Evolutionary conservation across 2,888 invertebrate species (phyloP).

Genomic region (Cinara cedri): DNA sequence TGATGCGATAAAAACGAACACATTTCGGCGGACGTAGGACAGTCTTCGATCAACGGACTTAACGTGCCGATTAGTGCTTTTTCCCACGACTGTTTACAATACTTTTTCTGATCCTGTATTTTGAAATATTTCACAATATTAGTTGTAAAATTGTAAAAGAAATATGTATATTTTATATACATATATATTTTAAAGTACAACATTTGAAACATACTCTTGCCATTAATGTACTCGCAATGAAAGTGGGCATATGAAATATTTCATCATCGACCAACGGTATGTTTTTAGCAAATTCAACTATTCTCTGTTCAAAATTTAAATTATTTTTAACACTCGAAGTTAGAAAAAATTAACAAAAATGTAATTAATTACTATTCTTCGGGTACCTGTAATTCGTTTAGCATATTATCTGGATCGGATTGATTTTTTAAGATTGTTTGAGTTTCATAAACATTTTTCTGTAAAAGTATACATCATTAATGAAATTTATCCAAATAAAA

Average conservation of each 20-base stretch:
- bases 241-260: constrained; percentile 74
- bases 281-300: constrained; percentile 77
- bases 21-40: constrained; percentile 69
- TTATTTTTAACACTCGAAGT: constrained; percentile 31
- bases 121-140: not conserved
- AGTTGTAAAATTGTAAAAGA: not conserved
- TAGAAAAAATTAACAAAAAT: not conserved
- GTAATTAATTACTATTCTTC: not conserved
- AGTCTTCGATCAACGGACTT: constrained; percentile 73
- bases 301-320: constrained; percentile 66
- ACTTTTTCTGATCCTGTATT: constrained; percentile 45
- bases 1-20: constrained; percentile 70
- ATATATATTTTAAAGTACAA: not conserved
- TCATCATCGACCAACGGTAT: constrained; percentile 79
- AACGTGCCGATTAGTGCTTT: constrained; percentile 67
- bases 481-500: not conserved
- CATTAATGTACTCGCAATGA: constrained; percentile 75
- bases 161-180: no score
- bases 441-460: constrained; percentile 79
- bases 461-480: constrained; percentile 61
- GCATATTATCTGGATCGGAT: constrained; percentile 73
- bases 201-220: constrained; percentile 65
- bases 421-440: constrained; percentile 73
- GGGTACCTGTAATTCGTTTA: constrained; percentile 78
- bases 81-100: constrained; percentile 63